Evolutionary conservation across 2,888 invertebrate species (phyloP), one percentile per base, ranked within the genome.

Genomic region (Tinea pellionella): DNA sequence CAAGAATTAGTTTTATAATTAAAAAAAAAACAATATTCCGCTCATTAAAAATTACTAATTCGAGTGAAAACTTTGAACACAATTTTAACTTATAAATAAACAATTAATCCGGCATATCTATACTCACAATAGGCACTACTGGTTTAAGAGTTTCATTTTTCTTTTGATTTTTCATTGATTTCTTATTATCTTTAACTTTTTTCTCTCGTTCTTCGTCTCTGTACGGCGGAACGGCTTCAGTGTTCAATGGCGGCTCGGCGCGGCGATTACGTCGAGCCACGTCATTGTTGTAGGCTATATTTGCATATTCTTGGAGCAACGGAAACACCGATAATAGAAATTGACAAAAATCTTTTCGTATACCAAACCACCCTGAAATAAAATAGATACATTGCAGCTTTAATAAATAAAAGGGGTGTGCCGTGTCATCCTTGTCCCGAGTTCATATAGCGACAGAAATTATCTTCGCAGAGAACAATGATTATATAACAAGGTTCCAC

Each of bases 361-460:
- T 95, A 60, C 98, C 99, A 81, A 99, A 99, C 99, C 98, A 98
- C 98, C 98, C 96, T 97, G 81, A 61, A 89, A 89, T 69, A 66
- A 63, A 65, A 43, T n/a, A n/a, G n/a, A n/a, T n/a, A n/a, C n/a
- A n/a, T n/a, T n/a, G n/a, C n/a, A n/a, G n/a, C n/a, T n/a, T n/a
- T n/a, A n/a, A n/a, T n/a, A n/a, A n/a, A n/a, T n/a, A n/a, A n/a
- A n/a, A n/a, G n/a, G n/a, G n/a, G n/a, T n/a, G n/a, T n/a, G n/a
- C n/a, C n/a, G n/a, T n/a, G n/a, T n/a, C n/a, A n/a, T n/a, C n/a
- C n/a, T n/a, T n/a, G n/a, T n/a, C n/a, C n/a, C n/a, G n/a, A n/a
- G n/a, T n/a, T n/a, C n/a, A n/a, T n/a, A n/a, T n/a, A n/a, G n/a
- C n/a, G n/a, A n/a, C n/a, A n/a, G n/a, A n/a, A n/a, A n/a, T n/a